Percentiles rank a stretch among this genome's conserved stretches.
These are phyloP conservation scores for Heterotilapia buettikoferi DNA, from an alignment of 2,113 vertebrate species.

Conservation along the genomic window DNA sequence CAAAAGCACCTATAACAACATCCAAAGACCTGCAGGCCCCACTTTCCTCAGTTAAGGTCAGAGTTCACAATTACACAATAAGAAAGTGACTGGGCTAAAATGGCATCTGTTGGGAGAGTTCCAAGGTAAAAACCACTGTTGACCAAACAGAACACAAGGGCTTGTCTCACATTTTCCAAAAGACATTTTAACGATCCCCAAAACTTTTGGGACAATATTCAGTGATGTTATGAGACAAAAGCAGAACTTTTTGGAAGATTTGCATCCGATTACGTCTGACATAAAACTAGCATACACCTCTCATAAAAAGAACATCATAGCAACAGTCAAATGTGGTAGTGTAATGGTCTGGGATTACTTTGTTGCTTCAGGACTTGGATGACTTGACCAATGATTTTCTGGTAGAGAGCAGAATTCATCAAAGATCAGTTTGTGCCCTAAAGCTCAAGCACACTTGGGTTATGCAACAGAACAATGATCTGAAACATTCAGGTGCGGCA, in stretches of 20 bases:
- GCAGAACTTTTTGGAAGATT: neutral
- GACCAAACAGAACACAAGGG: neutral
- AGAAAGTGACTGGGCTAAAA: neutral
- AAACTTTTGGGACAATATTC: no score
- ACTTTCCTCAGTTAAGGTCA: neutral
- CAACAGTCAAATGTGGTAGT: neutral
- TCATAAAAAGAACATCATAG: neutral
- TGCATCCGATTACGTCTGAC: neutral
- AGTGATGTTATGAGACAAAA: no score
- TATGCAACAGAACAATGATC: neutral
- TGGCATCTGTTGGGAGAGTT: neutral
- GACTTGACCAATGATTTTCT: neutral
- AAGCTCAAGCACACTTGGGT: neutral
- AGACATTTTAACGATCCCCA: no score
- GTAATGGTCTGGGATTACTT: neutral
- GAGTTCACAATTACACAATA: neutral
- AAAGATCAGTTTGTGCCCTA: neutral
- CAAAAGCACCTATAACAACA: neutral
- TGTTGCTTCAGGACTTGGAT: neutral
- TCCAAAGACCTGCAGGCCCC: neutral
- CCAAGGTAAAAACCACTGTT: neutral
- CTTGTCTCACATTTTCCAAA: neutral
- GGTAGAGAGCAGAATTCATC: neutral
- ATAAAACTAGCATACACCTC: neutral
- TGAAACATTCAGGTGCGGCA: rapidly evolving